Conservation (phyloP, 2,797 vertebrate genomes). For the Phaenicophaeus curvirostris region DNA sequence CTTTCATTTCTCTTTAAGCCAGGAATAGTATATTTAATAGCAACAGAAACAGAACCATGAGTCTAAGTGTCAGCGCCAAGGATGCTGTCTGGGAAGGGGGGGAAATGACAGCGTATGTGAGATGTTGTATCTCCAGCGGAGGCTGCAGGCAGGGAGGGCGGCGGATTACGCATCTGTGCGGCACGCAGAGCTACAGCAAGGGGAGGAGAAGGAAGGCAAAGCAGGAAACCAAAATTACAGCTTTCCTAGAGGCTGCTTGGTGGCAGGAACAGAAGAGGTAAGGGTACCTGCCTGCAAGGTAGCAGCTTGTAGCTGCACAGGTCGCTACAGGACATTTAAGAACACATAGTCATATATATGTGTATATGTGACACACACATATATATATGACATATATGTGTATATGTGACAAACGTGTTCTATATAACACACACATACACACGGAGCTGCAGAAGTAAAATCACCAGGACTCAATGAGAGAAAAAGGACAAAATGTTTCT, state of each 20-base stretch:
- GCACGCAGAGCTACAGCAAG: neutral
- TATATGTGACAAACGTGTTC: neutral
- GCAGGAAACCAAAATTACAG: neutral
- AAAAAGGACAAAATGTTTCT: neutral
- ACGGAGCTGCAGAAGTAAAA: neutral
- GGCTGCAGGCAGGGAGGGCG: neutral
- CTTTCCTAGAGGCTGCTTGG: neutral
- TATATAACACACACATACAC: neutral
- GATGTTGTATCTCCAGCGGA: neutral
- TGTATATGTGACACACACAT: no score
- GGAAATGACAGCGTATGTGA: accelerated
- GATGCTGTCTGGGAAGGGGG: neutral
- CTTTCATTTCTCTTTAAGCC: neutral
- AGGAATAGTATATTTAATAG: neutral
- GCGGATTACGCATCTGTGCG: neutral
- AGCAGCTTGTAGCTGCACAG: neutral
- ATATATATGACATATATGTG: no score
- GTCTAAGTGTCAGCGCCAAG: neutral
- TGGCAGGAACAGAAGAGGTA: neutral
- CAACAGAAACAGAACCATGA: neutral
- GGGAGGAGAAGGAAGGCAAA: neutral
- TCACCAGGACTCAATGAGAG: neutral
- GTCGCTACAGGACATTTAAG: neutral
- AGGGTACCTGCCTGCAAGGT: neutral
- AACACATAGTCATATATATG: neutral